Conservation (phyloP, 1,140 invertebrate species). For the Penaeus vannamei region DNA sequence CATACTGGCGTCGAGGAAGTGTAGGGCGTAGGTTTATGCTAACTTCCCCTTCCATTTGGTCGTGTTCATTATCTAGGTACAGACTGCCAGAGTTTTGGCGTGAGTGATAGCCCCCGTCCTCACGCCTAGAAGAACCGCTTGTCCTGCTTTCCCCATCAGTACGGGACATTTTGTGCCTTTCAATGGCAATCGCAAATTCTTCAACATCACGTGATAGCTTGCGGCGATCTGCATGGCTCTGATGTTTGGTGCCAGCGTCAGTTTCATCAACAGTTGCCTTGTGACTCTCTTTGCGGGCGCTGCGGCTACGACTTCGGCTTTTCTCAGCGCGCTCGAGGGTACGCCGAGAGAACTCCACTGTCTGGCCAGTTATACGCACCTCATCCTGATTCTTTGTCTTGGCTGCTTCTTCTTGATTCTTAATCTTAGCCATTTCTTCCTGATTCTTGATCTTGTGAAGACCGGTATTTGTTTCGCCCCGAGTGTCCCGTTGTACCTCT, state of each 20-base stretch:
- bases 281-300: constrained; percentile 30
- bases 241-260: neutral
- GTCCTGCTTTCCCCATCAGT: constrained; percentile 43
- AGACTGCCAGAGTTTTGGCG: constrained; percentile 67
- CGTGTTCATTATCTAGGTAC: constrained; percentile 64
- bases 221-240: constrained; percentile 29
- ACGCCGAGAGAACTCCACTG: constrained; percentile 62
- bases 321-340: constrained; percentile 58
- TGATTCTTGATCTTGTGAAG: constrained; percentile 60
- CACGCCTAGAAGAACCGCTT: constrained; percentile 58
- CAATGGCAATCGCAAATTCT: constrained; percentile 65
- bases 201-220: constrained; percentile 64
- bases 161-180: constrained; percentile 58
- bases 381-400: constrained; percentile 12
- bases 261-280: constrained; percentile 27
- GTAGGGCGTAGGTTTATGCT: constrained; percentile 82
- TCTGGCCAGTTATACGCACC: constrained; percentile 61
- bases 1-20: constrained; percentile 82
- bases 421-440: constrained; percentile 55
- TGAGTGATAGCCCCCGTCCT: constrained; percentile 67
- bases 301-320: constrained; percentile 53
- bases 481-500: constrained; percentile 20
- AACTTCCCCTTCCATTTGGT: constrained; percentile 74
- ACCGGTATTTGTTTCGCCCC: constrained; percentile 40
- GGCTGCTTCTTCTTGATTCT: constrained; percentile 38